Conservation (phyloP, 2,113 vertebrate genomes). For the Tyto alba region DNA sequence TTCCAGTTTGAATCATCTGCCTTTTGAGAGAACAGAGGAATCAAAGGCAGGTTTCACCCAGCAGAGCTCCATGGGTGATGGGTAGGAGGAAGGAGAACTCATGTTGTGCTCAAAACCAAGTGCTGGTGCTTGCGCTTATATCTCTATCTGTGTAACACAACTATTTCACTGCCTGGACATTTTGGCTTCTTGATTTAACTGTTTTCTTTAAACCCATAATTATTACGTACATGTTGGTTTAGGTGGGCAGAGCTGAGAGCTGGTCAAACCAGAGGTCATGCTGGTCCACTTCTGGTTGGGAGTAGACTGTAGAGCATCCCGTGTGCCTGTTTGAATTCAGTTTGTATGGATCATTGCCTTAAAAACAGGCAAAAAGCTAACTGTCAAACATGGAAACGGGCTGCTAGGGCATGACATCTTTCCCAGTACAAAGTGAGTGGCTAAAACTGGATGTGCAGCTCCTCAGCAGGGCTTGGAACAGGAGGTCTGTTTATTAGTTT, state of each 20-base stretch:
- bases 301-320: not conserved
- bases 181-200: not conserved
- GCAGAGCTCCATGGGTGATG: not conserved
- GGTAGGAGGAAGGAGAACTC: not conserved
- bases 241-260: not conserved
- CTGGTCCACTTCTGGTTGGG: not conserved
- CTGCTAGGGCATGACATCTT: accelerated
- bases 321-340: accelerated
- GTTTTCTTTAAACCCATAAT: not conserved
- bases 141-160: not conserved
- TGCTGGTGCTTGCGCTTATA: not conserved
- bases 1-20: not conserved
- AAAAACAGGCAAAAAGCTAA: accelerated
- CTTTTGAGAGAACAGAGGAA: not conserved
- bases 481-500: not conserved
- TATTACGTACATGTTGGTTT: not conserved
- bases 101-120: not conserved
- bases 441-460: not conserved
- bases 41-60: not conserved
- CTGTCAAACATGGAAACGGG: accelerated
- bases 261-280: not conserved
- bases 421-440: not conserved
- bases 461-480: accelerated
- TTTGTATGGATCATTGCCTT: not conserved
- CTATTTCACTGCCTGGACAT: not conserved